A percentile compares a stretch with the other conserved stretches of the same genome.
phyloP scores from a whole-genome alignment of 2,113 vertebrate species.

The Calyptomena viridis region DNA sequence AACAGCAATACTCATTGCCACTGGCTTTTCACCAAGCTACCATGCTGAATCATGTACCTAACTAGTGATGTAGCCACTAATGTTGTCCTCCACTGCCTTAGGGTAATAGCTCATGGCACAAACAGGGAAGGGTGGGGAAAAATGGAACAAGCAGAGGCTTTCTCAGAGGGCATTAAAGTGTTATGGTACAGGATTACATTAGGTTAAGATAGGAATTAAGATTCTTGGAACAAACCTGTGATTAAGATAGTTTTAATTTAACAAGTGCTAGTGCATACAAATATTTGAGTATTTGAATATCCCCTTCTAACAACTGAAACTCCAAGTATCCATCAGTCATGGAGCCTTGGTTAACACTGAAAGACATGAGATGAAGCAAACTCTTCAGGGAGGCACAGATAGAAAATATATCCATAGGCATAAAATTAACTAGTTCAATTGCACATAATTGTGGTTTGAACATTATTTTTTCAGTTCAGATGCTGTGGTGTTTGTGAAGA shows the following conservation, averaged over 20 bases:
- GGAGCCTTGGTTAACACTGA: background rate
- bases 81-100: background rate
- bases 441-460: background rate
- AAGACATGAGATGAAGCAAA: background rate
- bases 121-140: background rate
- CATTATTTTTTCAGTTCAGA: background rate
- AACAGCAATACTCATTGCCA: fast-evolving
- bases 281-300: background rate
- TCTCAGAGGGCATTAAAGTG: background rate
- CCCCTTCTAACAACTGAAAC: background rate
- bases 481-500: background rate
- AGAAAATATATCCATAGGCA: background rate
- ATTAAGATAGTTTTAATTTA: background rate
- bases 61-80: background rate
- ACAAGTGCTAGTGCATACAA: background rate
- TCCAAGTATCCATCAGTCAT: background rate
- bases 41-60: fast-evolving
- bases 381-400: background rate
- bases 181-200: background rate
- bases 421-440: background rate
- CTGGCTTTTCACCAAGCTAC: background rate
- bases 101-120: background rate
- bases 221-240: background rate
- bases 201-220: background rate
- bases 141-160: background rate